phyloP scores from a whole-genome alignment of 37 sponge, comb jelly and placozoan genomes.

The Cliona cf. orientalis region DNA sequence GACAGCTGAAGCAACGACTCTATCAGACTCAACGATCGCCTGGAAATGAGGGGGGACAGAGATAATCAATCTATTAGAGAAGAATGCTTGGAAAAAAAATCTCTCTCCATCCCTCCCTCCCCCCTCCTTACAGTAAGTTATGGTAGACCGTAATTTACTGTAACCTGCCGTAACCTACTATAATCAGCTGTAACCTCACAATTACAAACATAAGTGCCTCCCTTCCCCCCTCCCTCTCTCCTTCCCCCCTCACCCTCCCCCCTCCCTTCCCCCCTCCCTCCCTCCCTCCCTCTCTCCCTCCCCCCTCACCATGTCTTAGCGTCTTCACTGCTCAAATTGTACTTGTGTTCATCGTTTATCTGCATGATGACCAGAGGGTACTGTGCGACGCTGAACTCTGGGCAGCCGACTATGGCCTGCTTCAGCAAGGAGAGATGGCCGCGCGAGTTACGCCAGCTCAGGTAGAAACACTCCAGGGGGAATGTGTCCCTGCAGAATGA shows the following conservation, averaged over 20 bases:
- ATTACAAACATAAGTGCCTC: no score
- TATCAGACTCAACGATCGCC: conserved; percentile 89
- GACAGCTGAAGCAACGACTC: conserved; percentile 86
- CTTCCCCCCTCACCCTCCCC: no score
- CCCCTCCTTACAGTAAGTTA: no score
- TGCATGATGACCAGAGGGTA: conserved; percentile 56
- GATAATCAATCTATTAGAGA: no score
- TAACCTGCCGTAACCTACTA: no score
- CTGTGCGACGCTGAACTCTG: conserved; percentile 89
- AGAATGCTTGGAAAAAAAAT: no score
- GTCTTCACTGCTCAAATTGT: conserved; percentile 30
- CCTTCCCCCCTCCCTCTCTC: no score
- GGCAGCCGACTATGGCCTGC: conserved; percentile 77
- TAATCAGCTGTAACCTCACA: no score
- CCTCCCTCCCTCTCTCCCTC: not conserved
- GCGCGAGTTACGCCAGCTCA: conserved; percentile 65
- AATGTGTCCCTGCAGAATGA: conserved; percentile 60
- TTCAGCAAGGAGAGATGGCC: conserved; percentile 89
- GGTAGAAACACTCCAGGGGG: conserved; percentile 82
- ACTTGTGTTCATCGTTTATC: conserved; percentile 62
- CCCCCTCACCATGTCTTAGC: conserved; percentile 54
- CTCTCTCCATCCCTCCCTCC: no score
- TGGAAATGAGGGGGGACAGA: conserved; percentile 12
- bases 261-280: not conserved
- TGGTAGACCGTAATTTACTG: no score